phyloP scores from a whole-genome alignment of 2,113 vertebrate genomes.

The Clarias batrachus region DNA sequence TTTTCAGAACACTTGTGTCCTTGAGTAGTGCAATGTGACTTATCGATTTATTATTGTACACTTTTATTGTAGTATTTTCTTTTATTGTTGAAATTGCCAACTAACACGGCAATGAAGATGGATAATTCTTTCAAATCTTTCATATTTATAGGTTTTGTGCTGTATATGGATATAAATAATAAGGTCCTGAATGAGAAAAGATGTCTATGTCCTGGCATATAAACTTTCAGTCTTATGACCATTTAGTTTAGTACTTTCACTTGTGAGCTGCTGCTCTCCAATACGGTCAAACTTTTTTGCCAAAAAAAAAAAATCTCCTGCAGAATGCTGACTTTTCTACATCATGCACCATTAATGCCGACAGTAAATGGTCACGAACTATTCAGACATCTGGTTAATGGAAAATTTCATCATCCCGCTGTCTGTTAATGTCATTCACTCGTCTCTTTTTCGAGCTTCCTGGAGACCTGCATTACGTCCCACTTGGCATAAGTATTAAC shows the following conservation, averaged over 20 bases:
- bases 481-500: conserved; percentile 31
- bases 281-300: neutral
- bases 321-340: neutral
- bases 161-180: too few species aligned
- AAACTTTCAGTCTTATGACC: neutral
- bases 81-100: too few species aligned
- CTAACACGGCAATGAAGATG: too few species aligned
- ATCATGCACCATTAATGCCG: neutral
- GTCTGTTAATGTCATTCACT: neutral
- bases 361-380: neutral
- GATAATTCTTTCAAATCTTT: too few species aligned
- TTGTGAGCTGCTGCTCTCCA: neutral
- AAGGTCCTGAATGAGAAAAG: neutral
- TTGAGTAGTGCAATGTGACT: too few species aligned
- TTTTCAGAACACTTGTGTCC: too few species aligned
- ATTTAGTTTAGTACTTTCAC: neutral
- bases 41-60: too few species aligned
- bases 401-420: neutral
- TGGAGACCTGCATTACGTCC: neutral
- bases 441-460: neutral
- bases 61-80: too few species aligned
- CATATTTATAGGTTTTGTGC: too few species aligned
- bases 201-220: neutral
- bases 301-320: neutral
- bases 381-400: neutral